Evolutionary conservation across 2,113 vertebrate genomes (phyloP), one percentile per base, ranked within the genome.

Genomic region (Amphiprion ocellaris): DNA sequence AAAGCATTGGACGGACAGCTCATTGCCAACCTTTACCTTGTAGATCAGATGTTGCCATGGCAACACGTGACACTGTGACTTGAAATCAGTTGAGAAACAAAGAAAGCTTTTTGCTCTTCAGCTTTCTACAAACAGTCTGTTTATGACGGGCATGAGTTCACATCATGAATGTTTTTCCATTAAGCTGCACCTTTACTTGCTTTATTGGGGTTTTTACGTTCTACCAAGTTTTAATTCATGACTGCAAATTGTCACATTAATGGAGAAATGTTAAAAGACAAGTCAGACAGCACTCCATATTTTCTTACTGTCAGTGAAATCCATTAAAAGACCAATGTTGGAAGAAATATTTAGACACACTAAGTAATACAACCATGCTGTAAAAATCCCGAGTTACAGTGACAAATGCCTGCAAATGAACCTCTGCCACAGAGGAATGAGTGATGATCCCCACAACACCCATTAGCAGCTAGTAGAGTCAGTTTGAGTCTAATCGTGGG

Each of bases 141-240:
- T 77, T 56, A 10, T 53, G 23, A 76, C 30, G 55, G 19, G 67
- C 46, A 81, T 61, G 23, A 74, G 62, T 83, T 88, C 74, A 70
- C 70, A 74, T 84, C 61, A 59, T 71, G 52, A 82, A 78, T 83
- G 52, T 79, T 73, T 70, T 79, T 82, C 59, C 82, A 41, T 37
- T 72, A 69, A 72, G 62, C 54, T 84, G 77, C 85, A 86, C 47
- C 70, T 75, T 90, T 88, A 78, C 12, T 30, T 68, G 55, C 59
- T 79, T 60, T 72, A 8, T 46, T 44, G 23, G 4, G 55, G 23
- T 69, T 59, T 69, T 63, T 44, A 44, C 64, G 63, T 82, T 28
- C 28, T 64, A 49, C 41, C 33, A 10, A 37, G 8, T 37, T 79
- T 80, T 76, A 64, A 49, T 37, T 37, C 33, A 37, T 10, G 9